Evolutionary conservation across 2,113 vertebrate species (phyloP).

Genomic region (Morone chrysops): DNA sequence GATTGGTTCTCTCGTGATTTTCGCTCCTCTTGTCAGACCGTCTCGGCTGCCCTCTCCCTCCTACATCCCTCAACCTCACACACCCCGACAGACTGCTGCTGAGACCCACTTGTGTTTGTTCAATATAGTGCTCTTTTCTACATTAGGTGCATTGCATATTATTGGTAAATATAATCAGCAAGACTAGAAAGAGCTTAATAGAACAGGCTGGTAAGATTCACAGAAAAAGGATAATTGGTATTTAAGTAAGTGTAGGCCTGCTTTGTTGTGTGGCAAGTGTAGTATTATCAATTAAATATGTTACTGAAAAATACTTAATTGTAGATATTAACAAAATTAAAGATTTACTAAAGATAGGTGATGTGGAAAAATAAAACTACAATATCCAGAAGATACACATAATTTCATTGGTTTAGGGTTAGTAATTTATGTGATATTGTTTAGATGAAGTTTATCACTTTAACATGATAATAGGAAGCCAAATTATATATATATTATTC

Average conservation of each 20-base stretch:
- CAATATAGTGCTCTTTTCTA: constrained; percentile 6
- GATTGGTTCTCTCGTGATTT: constrained; percentile 59
- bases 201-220: not conserved
- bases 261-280: constrained; percentile 45
- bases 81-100: constrained; percentile 7
- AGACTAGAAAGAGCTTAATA: constrained; percentile 12
- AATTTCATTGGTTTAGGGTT: not conserved
- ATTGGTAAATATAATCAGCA: constrained; percentile 19
- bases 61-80: constrained; percentile 38
- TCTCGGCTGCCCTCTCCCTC: not conserved
- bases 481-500: not conserved
- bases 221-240: not conserved
- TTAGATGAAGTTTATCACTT: not conserved
- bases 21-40: not conserved
- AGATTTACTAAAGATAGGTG: not conserved
- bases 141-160: constrained; percentile 10
- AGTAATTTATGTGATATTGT: not conserved
- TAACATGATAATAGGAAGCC: not conserved
- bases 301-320: not conserved
- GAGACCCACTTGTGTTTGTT: constrained; percentile 24
- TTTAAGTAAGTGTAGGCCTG: constrained; percentile 53
- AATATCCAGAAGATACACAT: not conserved
- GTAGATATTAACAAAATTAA: not conserved
- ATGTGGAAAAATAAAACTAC: not conserved
- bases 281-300: not conserved